These are phyloP conservation scores for Polyploca ridens DNA, from an alignment of 2,888 invertebrate genomes.

Conservation along the genomic window DNA sequence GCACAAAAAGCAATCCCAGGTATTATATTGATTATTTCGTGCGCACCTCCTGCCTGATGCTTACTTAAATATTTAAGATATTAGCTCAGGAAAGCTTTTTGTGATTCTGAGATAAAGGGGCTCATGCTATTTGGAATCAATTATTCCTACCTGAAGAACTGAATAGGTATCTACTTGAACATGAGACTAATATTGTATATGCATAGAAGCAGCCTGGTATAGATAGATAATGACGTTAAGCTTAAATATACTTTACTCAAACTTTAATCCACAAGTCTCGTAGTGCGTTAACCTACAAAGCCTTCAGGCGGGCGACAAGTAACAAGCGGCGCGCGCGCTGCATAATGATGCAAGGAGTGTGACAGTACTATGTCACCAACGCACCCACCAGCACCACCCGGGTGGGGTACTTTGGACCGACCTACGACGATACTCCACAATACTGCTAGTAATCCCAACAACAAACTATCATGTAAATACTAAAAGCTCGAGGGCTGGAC, in stretches of 20 bases:
- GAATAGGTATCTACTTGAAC: background rate
- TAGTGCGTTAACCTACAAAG: slow-evolving; percentile 39
- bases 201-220: background rate
- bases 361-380: slow-evolving; percentile 13
- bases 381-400: background rate
- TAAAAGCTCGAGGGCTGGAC: slow-evolving; percentile 64
- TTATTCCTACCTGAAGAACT: background rate
- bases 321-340: slow-evolving; percentile 39
- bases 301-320: slow-evolving; percentile 29
- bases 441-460: slow-evolving; percentile 47
- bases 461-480: slow-evolving; percentile 71
- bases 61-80: background rate
- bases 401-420: slow-evolving; percentile 30
- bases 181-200: background rate
- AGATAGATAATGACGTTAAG: background rate
- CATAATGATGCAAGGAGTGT: slow-evolving; percentile 40
- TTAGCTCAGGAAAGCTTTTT: background rate
- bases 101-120: background rate
- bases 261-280: background rate
- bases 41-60: background rate
- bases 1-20: background rate
- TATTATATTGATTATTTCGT: slow-evolving; percentile 11
- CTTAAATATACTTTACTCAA: background rate
- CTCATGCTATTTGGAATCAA: background rate
- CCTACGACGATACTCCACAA: slow-evolving; percentile 40